Evolutionary conservation across 2,113 vertebrate genomes (phyloP), one percentile per base, ranked within the genome.

Genomic region (Oriolus oriolus): DNA sequence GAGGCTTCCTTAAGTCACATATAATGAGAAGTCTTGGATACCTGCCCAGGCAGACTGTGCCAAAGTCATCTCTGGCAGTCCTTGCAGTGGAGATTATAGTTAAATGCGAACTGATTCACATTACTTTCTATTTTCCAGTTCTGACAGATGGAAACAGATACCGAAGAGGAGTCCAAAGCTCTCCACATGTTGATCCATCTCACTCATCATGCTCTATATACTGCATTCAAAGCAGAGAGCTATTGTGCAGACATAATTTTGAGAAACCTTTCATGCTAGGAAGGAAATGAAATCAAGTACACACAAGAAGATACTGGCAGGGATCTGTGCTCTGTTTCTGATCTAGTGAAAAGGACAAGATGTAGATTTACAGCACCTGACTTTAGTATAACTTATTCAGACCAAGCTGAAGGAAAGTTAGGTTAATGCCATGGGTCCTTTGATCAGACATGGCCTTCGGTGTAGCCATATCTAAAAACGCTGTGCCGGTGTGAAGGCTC

Each of bases 131-230:
- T 95, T 93, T 94, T 95, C 64, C 87, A 79, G 65, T 78, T 78
- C 82, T 82, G 92, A 80, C 66, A 90, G 80, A 96, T 87, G 81
- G 90, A 94, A 97, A 96, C 24, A 88, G 77, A 96, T 81, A 94
- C 63, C 44, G 70, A 94, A 63, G 73, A 87, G 74, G 52, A 94
- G 74, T 89, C 57, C 76, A 95, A 59, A 87, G 47, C 49, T 83
- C 52, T 41, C 61, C 68, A 84, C 68, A 78, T 93, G 68, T 83
- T 95, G 84, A 95, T 85, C 68, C 89, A 28, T 88, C 73, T 92
- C 88, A 91, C 63, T 93, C 87, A 92, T 94, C 82, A 14, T 81
- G 63, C 24, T 89, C 84, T 73, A 50, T 59, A 94, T 84, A 60
- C 65, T 61, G 50, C 3, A 1, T 91, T 92, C 47, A 56, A 84